A percentile compares a stretch with the other conserved stretches of the same genome.
phyloP scores from a whole-genome alignment of 2,113 vertebrate species.

The Pelusios castaneus region DNA sequence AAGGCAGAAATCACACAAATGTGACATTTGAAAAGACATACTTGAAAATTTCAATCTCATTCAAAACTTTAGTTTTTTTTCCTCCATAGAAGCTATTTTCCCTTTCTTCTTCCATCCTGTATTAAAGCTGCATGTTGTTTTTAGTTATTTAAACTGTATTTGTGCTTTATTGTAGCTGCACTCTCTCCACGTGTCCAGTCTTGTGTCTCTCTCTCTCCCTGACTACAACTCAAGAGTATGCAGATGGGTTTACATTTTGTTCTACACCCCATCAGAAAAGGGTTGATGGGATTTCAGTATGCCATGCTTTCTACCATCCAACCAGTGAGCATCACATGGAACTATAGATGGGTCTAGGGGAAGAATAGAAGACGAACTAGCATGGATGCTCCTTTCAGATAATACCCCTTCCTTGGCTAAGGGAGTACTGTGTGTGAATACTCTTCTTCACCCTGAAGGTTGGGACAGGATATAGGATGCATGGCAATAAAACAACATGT shows the following conservation, averaged over 20 bases:
- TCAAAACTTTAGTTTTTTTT: background rate
- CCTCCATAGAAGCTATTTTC: accelerated
- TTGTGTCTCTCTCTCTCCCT: background rate
- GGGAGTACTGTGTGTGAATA: background rate
- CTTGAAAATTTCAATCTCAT: background rate
- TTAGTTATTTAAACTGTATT: background rate
- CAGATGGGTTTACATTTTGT: background rate
- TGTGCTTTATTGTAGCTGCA: background rate
- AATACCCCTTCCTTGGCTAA: background rate
- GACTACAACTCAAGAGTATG: background rate
- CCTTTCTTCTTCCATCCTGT: background rate
- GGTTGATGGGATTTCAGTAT: background rate
- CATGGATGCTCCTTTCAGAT: background rate
- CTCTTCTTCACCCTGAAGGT: background rate
- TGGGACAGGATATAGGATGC: background rate
- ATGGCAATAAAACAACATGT: background rate
- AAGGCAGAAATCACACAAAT: background rate
- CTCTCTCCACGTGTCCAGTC: background rate
- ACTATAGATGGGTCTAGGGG: background rate
- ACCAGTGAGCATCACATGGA: accelerated
- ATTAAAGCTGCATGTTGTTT: background rate
- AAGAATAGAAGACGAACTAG: background rate
- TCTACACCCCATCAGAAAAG: background rate
- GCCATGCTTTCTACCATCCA: background rate
- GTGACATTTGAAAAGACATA: background rate